Conservation (phyloP, 2,113 vertebrate genomes). For the Chloebia gouldiae region DNA sequence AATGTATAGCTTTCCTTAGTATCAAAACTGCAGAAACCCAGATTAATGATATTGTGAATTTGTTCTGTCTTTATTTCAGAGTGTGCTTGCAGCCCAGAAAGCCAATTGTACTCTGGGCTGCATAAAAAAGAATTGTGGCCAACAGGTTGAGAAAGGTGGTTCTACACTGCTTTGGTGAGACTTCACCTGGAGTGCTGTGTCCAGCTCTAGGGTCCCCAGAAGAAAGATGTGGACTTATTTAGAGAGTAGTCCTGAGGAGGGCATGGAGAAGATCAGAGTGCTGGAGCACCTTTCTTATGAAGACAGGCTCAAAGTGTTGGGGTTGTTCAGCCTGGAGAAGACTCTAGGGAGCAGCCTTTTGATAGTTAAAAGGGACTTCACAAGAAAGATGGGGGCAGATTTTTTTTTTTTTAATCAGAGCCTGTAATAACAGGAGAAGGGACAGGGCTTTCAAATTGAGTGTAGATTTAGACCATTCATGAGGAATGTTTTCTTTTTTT, state of each 20-base stretch:
- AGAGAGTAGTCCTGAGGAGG: background rate
- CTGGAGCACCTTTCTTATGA: background rate
- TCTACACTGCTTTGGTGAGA: background rate
- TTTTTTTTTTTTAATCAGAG: background rate
- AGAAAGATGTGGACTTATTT: background rate
- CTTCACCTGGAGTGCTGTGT: background rate
- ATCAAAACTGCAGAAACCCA: background rate
- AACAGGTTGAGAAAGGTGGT: background rate
- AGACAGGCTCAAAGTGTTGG: background rate
- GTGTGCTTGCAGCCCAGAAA: background rate
- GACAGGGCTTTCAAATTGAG: background rate
- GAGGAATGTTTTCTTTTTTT: background rate
- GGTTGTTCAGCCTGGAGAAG: background rate
- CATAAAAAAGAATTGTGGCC: background rate
- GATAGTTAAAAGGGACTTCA: background rate
- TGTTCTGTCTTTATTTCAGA: background rate
- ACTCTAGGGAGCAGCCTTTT: background rate
- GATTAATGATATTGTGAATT: background rate
- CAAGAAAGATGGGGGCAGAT: background rate
- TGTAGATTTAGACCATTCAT: background rate
- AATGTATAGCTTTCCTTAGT: background rate
- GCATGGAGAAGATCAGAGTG: background rate
- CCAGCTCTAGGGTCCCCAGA: too few relatives aligned
- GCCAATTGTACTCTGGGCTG: background rate
- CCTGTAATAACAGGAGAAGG: background rate